These are phyloP conservation scores for Dallia pectoralis DNA, from an alignment of 2,797 vertebrate species.

Conservation along the genomic window DNA sequence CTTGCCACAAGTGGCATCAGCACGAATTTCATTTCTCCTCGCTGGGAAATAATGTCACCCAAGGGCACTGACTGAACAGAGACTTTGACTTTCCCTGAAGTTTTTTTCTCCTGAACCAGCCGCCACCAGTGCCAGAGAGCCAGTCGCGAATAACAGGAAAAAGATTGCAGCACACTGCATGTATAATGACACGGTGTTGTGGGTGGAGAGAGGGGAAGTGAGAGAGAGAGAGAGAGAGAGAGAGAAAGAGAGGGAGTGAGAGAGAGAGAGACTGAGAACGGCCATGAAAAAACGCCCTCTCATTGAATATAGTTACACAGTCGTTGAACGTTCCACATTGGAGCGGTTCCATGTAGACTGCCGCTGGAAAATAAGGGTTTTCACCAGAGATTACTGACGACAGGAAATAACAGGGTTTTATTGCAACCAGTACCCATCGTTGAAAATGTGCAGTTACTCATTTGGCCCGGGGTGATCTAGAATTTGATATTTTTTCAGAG, in stretches of 20 bases:
- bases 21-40: not conserved
- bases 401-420: constrained; percentile 39
- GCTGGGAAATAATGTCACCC: not conserved
- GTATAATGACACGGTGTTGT: constrained; percentile 55
- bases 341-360: not conserved
- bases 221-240: not conserved
- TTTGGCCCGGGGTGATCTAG: constrained; percentile 19
- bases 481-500: not conserved
- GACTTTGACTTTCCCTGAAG: not conserved
- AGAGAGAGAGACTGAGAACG: not conserved
- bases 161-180: constrained; percentile 32
- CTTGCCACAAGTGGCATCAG: not conserved
- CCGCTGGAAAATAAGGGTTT: constrained; percentile 8
- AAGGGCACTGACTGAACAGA: not conserved
- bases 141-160: constrained; percentile 33
- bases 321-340: constrained; percentile 19
- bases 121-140: not conserved
- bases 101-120: not conserved
- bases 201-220: constrained; percentile 21
- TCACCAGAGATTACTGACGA: constrained; percentile 4
- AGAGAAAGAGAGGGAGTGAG: too few relatives aligned
- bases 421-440: constrained; percentile 31
- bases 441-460: constrained; percentile 18
- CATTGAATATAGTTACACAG: constrained; percentile 32
- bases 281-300: not conserved